Percentiles rank a stretch among this genome's conserved stretches.
These are phyloP conservation scores for Acanthochromis polyacanthus DNA, from an alignment of 2,113 vertebrate species.

Conservation along the genomic window DNA sequence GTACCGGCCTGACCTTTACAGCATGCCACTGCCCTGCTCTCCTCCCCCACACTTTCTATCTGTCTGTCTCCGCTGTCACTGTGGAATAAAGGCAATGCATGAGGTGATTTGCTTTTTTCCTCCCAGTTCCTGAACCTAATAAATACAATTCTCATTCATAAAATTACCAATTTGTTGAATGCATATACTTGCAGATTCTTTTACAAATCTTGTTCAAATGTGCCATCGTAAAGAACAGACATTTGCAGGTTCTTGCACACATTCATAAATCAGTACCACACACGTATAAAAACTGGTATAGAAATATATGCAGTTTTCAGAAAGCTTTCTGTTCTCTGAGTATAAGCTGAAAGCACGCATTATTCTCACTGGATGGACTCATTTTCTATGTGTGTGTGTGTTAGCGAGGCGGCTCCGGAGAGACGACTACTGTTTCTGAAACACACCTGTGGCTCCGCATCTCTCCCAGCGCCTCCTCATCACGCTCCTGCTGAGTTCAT, in stretches of 20 bases:
- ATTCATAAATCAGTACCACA: neutral
- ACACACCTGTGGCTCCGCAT: constrained; percentile 60
- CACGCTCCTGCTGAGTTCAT: constrained; percentile 76
- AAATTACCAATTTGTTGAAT: no score
- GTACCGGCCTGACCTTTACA: neutral
- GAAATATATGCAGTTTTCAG: no score
- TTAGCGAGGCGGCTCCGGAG: constrained; percentile 1
- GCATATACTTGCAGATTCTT: no score
- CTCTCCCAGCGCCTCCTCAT: constrained; percentile 47
- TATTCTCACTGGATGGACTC: constrained; percentile 36
- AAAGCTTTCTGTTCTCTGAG: constrained; percentile 9
- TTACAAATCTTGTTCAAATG: no score
- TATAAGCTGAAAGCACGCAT: constrained; percentile 34
- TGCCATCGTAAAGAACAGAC: no score
- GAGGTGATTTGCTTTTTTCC: no score
- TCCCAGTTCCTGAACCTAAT: no score
- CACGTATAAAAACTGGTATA: neutral
- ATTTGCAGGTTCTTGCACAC: neutral
- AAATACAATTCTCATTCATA: no score
- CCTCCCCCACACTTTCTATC: no score
- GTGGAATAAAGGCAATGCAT: neutral
- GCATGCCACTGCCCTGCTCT: neutral
- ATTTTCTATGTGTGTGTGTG: constrained; percentile 25
- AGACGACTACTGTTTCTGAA: constrained; percentile 11
- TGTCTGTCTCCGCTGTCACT: neutral